Percentiles rank a stretch among this genome's conserved stretches.
These are phyloP conservation scores for Blastomussa wellsi DNA, from an alignment of 92 coral and sea anemone genomes.

Conservation along the genomic window DNA sequence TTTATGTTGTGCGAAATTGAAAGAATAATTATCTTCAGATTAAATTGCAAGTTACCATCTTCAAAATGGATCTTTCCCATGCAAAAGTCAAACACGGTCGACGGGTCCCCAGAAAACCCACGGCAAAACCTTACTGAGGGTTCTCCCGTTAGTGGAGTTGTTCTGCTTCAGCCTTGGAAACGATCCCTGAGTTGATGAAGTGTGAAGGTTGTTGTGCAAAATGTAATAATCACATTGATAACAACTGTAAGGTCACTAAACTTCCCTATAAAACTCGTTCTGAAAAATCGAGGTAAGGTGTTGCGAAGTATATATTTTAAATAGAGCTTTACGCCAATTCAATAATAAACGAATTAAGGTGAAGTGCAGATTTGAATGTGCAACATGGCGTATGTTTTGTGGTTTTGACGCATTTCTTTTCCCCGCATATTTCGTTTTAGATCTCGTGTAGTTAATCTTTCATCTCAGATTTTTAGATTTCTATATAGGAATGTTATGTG, in stretches of 20 bases:
- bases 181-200: neutral
- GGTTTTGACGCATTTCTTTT: neutral
- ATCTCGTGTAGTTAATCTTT: neutral
- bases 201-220: neutral
- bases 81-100: too few relatives aligned
- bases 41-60: neutral
- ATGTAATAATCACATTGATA: constrained; percentile 3
- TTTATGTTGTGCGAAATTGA: neutral
- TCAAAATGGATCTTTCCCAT: neutral
- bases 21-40: neutral
- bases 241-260: neutral
- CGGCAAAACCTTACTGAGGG: neutral
- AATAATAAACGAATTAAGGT: neutral
- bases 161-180: neutral
- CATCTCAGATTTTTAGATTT: neutral
- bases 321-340: neutral
- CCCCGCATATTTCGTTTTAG: neutral
- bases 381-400: neutral
- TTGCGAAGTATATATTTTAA: neutral
- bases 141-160: neutral
- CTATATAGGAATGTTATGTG: too few relatives aligned
- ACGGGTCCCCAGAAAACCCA: too few relatives aligned
- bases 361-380: neutral
- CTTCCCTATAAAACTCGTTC: neutral
- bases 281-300: constrained; percentile 5